Evolutionary conservation across 2,888 invertebrate species (phyloP).

Genomic region (Sarcophaga subvicina): DNA sequence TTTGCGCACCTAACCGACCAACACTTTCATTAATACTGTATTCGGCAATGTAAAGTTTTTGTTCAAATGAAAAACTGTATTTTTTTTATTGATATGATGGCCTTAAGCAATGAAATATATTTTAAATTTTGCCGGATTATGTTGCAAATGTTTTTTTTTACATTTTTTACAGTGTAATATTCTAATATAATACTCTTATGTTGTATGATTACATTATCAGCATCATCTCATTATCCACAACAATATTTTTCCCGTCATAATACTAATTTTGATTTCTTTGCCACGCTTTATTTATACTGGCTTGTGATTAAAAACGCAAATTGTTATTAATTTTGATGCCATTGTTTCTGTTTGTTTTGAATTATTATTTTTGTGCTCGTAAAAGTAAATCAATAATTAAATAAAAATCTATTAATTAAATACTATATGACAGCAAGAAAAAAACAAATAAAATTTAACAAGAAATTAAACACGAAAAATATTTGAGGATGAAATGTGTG

Average conservation of each 20-base stretch:
- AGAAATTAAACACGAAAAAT: too few species aligned
- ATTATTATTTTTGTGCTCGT: not conserved
- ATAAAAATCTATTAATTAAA: constrained; percentile 18
- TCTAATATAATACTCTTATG: not conserved
- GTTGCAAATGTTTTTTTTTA: not conserved
- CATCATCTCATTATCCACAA: not conserved
- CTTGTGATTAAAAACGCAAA: not conserved
- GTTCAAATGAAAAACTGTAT: too few species aligned
- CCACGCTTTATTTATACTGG: too few species aligned
- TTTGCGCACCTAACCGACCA: too few species aligned
- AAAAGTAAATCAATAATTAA: not conserved
- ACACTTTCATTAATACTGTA: too few species aligned
- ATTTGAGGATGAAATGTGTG: too few species aligned
- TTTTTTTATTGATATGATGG: too few species aligned
- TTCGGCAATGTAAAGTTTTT: too few species aligned
- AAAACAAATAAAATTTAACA: too few species aligned
- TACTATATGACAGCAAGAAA: not conserved
- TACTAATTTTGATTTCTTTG: not conserved
- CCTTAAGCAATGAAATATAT: too few species aligned
- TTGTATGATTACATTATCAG: too few species aligned
- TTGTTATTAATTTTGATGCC: constrained; percentile 11
- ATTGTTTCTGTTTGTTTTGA: not conserved
- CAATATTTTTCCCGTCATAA: not conserved
- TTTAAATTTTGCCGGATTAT: too few species aligned
- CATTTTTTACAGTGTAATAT: not conserved